Evolutionary conservation across 2,113 vertebrate species (phyloP).

Genomic region (Rhinichthys klamathensis): DNA sequence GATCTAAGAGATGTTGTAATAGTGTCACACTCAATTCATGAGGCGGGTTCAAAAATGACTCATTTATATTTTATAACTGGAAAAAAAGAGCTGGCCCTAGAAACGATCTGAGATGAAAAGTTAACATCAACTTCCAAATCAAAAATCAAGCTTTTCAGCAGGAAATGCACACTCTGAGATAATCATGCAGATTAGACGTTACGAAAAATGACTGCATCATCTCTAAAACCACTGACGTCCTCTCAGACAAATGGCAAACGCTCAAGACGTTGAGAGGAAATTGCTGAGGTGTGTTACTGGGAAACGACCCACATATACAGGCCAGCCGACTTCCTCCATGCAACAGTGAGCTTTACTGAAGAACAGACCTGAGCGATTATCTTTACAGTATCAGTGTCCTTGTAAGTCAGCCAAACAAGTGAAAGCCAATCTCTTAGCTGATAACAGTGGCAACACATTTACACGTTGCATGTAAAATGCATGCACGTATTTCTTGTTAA

Average conservation of each 20-base stretch:
- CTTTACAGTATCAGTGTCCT: background rate
- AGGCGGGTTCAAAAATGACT: background rate
- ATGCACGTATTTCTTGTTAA: background rate
- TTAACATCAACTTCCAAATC: background rate
- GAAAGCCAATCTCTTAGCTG: background rate
- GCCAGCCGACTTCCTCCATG: conserved; percentile 10
- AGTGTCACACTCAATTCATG: background rate
- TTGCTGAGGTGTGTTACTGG: conserved; percentile 16
- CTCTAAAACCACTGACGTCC: background rate
- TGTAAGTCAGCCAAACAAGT: background rate
- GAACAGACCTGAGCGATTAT: background rate
- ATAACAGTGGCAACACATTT: background rate
- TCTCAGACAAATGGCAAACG: background rate
- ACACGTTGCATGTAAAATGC: background rate
- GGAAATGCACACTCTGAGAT: background rate
- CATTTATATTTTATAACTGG: background rate
- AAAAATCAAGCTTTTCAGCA: background rate
- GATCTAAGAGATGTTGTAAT: background rate
- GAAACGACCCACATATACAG: conserved; percentile 37
- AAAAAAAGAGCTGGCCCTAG: background rate
- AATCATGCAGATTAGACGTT: background rate
- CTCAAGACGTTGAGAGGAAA: conserved; percentile 35
- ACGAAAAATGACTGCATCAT: conserved; percentile 35
- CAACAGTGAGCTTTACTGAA: background rate
- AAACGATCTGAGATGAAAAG: background rate